phyloP scores from a whole-genome alignment of 1,140 invertebrate genomes.

The Lordiphosa stackelbergi region DNA sequence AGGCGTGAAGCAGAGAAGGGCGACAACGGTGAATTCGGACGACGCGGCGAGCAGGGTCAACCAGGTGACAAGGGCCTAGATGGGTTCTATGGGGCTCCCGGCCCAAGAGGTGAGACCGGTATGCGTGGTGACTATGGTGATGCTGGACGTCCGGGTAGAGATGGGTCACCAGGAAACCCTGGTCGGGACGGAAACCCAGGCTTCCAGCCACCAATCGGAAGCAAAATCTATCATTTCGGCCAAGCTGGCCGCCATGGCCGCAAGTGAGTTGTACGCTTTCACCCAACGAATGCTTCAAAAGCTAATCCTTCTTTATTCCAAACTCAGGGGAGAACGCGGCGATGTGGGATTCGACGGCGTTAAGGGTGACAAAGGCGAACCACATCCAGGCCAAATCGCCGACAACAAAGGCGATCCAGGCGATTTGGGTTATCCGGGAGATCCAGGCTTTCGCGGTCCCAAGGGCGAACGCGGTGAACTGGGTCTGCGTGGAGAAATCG shows the following conservation, averaged over 20 bases:
- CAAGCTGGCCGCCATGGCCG: constrained; percentile 77
- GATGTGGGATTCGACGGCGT: constrained; percentile 77
- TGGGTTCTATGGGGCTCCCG: constrained; percentile 74
- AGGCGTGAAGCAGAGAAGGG: constrained; percentile 9
- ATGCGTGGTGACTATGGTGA: constrained; percentile 78
- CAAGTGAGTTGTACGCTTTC: constrained; percentile 28
- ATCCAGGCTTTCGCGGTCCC: constrained; percentile 59
- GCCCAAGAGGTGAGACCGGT: constrained; percentile 77
- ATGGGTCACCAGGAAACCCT: constrained; percentile 77
- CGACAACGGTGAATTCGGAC: constrained; percentile 75
- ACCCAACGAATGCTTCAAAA: not conserved
- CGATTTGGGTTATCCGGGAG: constrained; percentile 43
- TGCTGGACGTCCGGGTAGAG: constrained; percentile 76
- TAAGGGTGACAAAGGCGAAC: constrained; percentile 80
- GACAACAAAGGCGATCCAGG: constrained; percentile 60
- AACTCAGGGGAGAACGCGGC: constrained; percentile 77
- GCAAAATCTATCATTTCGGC: constrained; percentile 77
- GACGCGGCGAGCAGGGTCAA: constrained; percentile 77
- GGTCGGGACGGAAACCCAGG: constrained; percentile 79
- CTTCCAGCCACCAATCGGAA: constrained; percentile 63
- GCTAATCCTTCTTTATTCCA: not conserved
- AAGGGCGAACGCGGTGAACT: constrained; percentile 60
- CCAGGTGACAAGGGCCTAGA: constrained; percentile 68
- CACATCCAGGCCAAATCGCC: constrained; percentile 71
- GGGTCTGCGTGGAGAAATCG: constrained; percentile 34